Evolutionary conservation across 2,888 invertebrate genomes (phyloP).

Genomic region (Ophion slaviceki): DNA sequence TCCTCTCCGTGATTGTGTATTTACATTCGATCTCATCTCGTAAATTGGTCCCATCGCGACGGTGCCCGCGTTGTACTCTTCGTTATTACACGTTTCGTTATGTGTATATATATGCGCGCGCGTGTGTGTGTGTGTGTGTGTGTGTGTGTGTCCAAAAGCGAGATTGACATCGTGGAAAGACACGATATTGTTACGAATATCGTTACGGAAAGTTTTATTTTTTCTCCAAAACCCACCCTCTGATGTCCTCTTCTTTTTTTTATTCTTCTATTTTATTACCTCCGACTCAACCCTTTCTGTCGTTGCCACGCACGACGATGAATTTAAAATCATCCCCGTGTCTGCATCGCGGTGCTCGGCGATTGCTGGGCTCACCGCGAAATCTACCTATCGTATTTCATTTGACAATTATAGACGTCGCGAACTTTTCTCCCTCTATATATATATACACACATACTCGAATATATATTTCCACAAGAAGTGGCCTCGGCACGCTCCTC

Average conservation of each 20-base stretch:
- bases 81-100: slow-evolving; percentile 32
- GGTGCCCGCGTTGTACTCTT: neutral
- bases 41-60: slow-evolving; percentile 55
- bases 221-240: neutral
- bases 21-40: slow-evolving; percentile 57
- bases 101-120: too few species aligned
- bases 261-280: slow-evolving; percentile 12
- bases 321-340: slow-evolving; percentile 57
- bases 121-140: neutral
- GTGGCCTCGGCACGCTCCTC: slow-evolving; percentile 70
- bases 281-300: neutral
- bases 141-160: neutral
- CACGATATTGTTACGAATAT: slow-evolving; percentile 43
- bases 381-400: slow-evolving; percentile 67
- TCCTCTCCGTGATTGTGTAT: slow-evolving; percentile 48
- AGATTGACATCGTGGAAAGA: slow-evolving; percentile 34
- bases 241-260: neutral
- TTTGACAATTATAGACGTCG: slow-evolving; percentile 70
- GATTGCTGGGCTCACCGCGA: neutral
- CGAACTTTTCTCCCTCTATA: slow-evolving; percentile 57
- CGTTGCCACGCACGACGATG: slow-evolving; percentile 31
- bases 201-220: slow-evolving; percentile 13
- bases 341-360: neutral
- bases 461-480: slow-evolving; percentile 50
- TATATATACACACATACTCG: neutral